Conservation (phyloP, 2,797 vertebrate genomes). For the Pseudopleuronectes americanus region DNA sequence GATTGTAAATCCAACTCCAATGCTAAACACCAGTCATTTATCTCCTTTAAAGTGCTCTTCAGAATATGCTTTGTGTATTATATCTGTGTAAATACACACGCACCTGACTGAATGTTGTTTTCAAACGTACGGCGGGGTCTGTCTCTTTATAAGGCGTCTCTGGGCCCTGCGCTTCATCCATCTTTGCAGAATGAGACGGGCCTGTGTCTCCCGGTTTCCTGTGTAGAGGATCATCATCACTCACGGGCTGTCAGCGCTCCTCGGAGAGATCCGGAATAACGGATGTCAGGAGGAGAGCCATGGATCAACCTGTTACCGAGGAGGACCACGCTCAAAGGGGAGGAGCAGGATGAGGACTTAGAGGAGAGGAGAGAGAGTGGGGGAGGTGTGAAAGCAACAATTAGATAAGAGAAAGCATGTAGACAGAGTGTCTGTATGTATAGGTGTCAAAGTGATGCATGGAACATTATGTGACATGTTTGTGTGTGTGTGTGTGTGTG, state of each 20-base stretch:
- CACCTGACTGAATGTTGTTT: slow-evolving; percentile 14
- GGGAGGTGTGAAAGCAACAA: neutral
- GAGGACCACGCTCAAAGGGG: slow-evolving; percentile 36
- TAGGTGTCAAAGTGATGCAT: slow-evolving; percentile 13
- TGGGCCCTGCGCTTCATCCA: slow-evolving; percentile 49
- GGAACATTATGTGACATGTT: slow-evolving; percentile 1
- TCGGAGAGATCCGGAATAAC: slow-evolving; percentile 77
- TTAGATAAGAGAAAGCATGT: neutral
- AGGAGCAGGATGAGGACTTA: slow-evolving; percentile 40
- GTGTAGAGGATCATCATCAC: slow-evolving; percentile 73
- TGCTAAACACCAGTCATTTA: neutral
- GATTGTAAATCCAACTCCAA: neutral
- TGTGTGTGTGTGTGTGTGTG: neutral
- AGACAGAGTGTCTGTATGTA: slow-evolving; percentile 4
- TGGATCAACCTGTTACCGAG: slow-evolving; percentile 72
- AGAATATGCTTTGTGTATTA: neutral
- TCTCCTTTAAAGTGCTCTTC: neutral
- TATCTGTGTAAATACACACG: neutral
- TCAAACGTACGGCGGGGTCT: slow-evolving; percentile 4
- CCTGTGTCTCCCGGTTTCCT: slow-evolving; percentile 78
- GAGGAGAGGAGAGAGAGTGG: neutral
- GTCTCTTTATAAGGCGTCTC: slow-evolving; percentile 31
- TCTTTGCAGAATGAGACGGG: slow-evolving; percentile 69
- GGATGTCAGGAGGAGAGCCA: slow-evolving; percentile 67
- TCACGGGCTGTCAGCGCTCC: slow-evolving; percentile 66